A percentile compares a stretch with the other conserved stretches of the same genome.
phyloP scores from a whole-genome alignment of 2,797 vertebrate genomes.

The Smutsia gigantea region DNA sequence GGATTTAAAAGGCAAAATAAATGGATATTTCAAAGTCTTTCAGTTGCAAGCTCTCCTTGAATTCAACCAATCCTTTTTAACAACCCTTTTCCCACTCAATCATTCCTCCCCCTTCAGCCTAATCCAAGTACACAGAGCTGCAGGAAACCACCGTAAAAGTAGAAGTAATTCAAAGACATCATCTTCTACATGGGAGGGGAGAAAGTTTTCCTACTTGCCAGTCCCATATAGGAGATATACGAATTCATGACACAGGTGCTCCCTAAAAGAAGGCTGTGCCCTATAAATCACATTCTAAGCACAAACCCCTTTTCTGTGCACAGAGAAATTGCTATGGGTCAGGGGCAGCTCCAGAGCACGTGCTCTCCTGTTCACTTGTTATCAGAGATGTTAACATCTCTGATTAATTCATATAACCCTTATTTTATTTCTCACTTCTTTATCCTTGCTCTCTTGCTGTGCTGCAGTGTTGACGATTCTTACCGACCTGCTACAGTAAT shows the following conservation, averaged over 20 bases:
- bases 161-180: slow-evolving; percentile 80
- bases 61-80: slow-evolving; percentile 77
- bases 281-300: slow-evolving; percentile 86
- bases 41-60: slow-evolving; percentile 63
- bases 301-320: slow-evolving; percentile 79
- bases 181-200: slow-evolving; percentile 79
- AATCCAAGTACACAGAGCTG: slow-evolving; percentile 63
- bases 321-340: slow-evolving; percentile 86
- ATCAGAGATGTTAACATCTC: slow-evolving; percentile 88
- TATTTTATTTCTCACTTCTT: slow-evolving; percentile 87
- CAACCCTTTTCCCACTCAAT: slow-evolving; percentile 71
- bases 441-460: slow-evolving; percentile 86
- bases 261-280: slow-evolving; percentile 86
- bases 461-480: slow-evolving; percentile 86
- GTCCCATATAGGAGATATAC: slow-evolving; percentile 88
- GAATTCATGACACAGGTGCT: slow-evolving; percentile 84
- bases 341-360: slow-evolving; percentile 86
- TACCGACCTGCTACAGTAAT: slow-evolving; percentile 87
- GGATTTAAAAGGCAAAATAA: slow-evolving; percentile 57
- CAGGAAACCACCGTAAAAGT: slow-evolving; percentile 68
- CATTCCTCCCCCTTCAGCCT: slow-evolving; percentile 71
- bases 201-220: slow-evolving; percentile 83
- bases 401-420: slow-evolving; percentile 89
- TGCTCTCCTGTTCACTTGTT: slow-evolving; percentile 89
- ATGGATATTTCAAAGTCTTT: slow-evolving; percentile 46